phyloP scores from a whole-genome alignment of 2,888 invertebrate genomes.

The Actias luna region DNA sequence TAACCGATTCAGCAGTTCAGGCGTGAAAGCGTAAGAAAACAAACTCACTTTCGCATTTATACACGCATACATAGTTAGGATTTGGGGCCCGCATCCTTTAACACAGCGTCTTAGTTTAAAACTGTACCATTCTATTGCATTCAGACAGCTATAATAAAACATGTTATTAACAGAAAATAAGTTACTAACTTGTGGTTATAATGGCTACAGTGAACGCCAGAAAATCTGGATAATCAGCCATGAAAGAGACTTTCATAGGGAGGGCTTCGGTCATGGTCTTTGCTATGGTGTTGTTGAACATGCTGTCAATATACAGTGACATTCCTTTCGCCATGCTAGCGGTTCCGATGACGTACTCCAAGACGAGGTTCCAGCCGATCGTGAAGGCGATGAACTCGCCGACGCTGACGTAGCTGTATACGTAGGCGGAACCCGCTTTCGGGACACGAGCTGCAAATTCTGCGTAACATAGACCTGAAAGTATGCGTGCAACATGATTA shows the following conservation, averaged over 20 bases:
- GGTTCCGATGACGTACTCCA: slow-evolving; percentile 94
- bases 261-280: slow-evolving; percentile 83
- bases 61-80: no score
- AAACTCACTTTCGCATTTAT: no score
- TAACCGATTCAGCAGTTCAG: no score
- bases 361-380: slow-evolving; percentile 96
- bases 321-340: slow-evolving; percentile 91
- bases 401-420: slow-evolving; percentile 95
- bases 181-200: neutral
- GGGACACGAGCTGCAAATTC: slow-evolving; percentile 95
- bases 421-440: slow-evolving; percentile 94
- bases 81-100: no score
- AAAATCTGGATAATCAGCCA: slow-evolving; percentile 89
- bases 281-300: slow-evolving; percentile 86
- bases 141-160: neutral
- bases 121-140: neutral
- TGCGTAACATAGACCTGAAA: slow-evolving; percentile 91
- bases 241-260: slow-evolving; percentile 84
- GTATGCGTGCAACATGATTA: no score
- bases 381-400: slow-evolving; percentile 95
- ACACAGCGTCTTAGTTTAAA: no score
- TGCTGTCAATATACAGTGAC: slow-evolving; percentile 88
- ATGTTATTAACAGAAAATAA: neutral
- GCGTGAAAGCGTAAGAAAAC: no score
- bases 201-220: slow-evolving; percentile 82